These are phyloP conservation scores for Drosophila bocki DNA, from an alignment of 1,140 invertebrate genomes.

Conservation along the genomic window DNA sequence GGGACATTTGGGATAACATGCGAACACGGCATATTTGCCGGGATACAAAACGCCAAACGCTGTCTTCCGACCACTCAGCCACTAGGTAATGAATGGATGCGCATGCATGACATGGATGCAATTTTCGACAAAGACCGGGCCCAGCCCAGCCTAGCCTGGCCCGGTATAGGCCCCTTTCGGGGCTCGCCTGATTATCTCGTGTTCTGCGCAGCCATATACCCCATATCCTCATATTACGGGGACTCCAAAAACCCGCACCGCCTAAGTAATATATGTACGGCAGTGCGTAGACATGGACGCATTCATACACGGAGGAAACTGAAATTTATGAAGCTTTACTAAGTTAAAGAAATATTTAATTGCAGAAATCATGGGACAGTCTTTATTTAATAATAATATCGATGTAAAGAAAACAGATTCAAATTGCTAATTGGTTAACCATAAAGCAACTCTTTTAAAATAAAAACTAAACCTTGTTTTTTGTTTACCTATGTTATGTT, in stretches of 20 bases:
- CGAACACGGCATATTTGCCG: slow-evolving; percentile 79
- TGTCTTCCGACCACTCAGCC: slow-evolving; percentile 76
- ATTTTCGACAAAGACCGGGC: slow-evolving; percentile 65
- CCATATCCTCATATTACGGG: slow-evolving; percentile 5
- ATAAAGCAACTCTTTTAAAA: too few relatives aligned
- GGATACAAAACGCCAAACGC: slow-evolving; percentile 80
- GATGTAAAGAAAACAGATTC: too few relatives aligned
- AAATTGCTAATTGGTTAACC: too few relatives aligned
- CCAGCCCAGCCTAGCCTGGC: background rate
- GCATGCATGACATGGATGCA: slow-evolving; percentile 81
- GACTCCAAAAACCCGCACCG: slow-evolving; percentile 3
- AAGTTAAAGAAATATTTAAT: background rate
- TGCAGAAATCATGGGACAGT: too few relatives aligned
- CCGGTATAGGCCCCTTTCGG: slow-evolving; percentile 36
- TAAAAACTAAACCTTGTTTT: too few relatives aligned
- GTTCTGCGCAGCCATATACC: slow-evolving; percentile 56
- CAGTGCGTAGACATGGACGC: slow-evolving; percentile 12
- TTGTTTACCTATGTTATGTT: too few relatives aligned
- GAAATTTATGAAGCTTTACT: background rate
- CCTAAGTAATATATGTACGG: slow-evolving; percentile 32
- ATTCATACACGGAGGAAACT: slow-evolving; percentile 17
- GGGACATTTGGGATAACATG: slow-evolving; percentile 80
- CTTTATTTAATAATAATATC: too few relatives aligned
- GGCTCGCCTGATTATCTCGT: slow-evolving; percentile 72
- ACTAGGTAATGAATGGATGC: slow-evolving; percentile 78